These are phyloP conservation scores for Parotocinclus haroldoi DNA, from an alignment of 2,797 vertebrate species.

Conservation along the genomic window DNA sequence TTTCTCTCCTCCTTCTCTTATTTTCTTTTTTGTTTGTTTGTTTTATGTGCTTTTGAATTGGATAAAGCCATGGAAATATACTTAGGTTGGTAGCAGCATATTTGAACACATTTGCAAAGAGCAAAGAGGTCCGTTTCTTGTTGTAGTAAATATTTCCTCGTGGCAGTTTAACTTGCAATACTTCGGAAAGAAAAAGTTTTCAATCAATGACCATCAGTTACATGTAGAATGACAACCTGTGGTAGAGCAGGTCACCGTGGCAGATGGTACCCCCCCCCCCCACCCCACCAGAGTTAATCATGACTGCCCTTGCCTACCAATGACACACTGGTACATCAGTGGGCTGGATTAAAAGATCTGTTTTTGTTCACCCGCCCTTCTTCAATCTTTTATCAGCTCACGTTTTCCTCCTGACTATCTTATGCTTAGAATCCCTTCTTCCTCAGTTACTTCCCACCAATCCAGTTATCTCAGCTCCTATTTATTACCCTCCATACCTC, in stretches of 20 bases:
- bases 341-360: constrained; percentile 60
- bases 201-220: constrained; percentile 21
- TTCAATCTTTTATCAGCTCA: constrained; percentile 11
- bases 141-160: not conserved
- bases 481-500: not conserved
- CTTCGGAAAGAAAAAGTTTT: too few species aligned
- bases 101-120: not conserved
- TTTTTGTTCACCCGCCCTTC: not conserved
- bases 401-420: not conserved
- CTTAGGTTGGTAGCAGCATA: not conserved
- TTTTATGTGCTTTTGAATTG: not conserved
- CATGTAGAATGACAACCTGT: constrained; percentile 41
- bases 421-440: constrained; percentile 36
- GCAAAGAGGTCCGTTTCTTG: too few species aligned
- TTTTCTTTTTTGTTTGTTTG: not conserved
- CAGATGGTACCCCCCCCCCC: constrained; percentile 59
- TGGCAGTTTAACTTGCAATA: not conserved
- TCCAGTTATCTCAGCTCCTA: not conserved
- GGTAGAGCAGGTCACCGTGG: constrained; percentile 49
- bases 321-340: constrained; percentile 57
- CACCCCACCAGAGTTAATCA: constrained; percentile 20
- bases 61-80: not conserved
- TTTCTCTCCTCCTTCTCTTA: not conserved
- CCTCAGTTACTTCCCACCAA: not conserved
- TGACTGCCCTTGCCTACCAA: constrained; percentile 59